Evolutionary conservation across 2,888 invertebrate genomes (phyloP).

Genomic region (Tipula confusa): DNA sequence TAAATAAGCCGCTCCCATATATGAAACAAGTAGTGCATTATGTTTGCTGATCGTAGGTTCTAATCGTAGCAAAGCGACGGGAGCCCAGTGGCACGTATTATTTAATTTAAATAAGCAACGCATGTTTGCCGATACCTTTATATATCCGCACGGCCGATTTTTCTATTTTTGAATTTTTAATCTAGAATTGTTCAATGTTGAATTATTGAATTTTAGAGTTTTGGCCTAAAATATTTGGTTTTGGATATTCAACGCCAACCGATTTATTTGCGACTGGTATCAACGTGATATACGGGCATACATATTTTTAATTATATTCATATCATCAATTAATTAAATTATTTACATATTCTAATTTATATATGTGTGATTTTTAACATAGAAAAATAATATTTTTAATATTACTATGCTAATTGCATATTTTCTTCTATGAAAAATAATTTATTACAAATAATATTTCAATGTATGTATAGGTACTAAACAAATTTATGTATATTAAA

Average conservation of each 20-base stretch:
- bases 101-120: too few species aligned
- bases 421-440: neutral
- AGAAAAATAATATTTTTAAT: neutral
- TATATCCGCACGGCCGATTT: too few species aligned
- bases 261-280: too few species aligned
- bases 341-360: neutral
- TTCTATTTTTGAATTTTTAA: neutral
- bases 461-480: neutral
- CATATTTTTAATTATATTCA: neutral
- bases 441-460: neutral
- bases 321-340: slow-evolving; percentile 14
- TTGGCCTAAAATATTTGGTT: too few species aligned
- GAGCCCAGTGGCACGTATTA: too few species aligned
- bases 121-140: too few species aligned
- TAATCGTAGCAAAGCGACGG: too few species aligned
- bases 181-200: neutral
- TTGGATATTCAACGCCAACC: too few species aligned
- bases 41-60: too few species aligned
- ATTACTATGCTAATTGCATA: neutral
- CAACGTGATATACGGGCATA: neutral
- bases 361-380: neutral
- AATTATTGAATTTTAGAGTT: too few species aligned
- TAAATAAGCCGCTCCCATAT: too few species aligned
- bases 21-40: too few species aligned
- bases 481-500: neutral